Percentiles rank a stretch among this genome's conserved stretches.
These are phyloP conservation scores for Cheumatopsyche charites DNA, from an alignment of 1,140 invertebrate genomes.

Conservation along the genomic window DNA sequence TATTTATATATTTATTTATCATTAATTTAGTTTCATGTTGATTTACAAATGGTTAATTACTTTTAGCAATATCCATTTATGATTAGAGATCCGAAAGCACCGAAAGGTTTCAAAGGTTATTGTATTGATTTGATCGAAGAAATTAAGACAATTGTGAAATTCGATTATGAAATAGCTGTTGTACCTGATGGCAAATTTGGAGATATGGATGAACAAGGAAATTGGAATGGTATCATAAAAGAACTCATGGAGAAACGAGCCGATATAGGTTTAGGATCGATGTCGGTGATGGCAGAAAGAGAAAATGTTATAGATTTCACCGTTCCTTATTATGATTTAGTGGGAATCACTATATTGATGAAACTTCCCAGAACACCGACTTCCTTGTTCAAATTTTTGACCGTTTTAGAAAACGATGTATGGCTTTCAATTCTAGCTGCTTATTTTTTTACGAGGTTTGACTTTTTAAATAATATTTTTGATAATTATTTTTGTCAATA, in stretches of 20 bases:
- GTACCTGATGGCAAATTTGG: constrained; percentile 82
- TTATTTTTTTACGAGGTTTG: constrained; percentile 88
- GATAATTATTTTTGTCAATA: no score
- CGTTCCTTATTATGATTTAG: constrained; percentile 93
- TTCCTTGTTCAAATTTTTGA: constrained; percentile 95
- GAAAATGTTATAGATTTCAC: constrained; percentile 96
- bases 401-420: constrained; percentile 93
- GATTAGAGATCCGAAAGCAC: constrained; percentile 70
- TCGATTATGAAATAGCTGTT: constrained; percentile 87
- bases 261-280: constrained; percentile 85
- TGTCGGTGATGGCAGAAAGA: constrained; percentile 93
- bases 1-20: constrained; percentile 18
- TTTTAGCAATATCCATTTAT: constrained; percentile 86
- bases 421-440: constrained; percentile 96
- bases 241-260: constrained; percentile 90
- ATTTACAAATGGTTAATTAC: constrained; percentile 17
- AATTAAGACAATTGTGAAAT: constrained; percentile 81
- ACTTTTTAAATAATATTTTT: neutral
- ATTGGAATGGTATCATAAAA: constrained; percentile 92
- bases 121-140: constrained; percentile 91
- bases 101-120: constrained; percentile 82
- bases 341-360: constrained; percentile 93
- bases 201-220: constrained; percentile 81
- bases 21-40: neutral
- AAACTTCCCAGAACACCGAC: constrained; percentile 78